phyloP scores from a whole-genome alignment of 2,797 vertebrate species.

The Antrozous pallidus region DNA sequence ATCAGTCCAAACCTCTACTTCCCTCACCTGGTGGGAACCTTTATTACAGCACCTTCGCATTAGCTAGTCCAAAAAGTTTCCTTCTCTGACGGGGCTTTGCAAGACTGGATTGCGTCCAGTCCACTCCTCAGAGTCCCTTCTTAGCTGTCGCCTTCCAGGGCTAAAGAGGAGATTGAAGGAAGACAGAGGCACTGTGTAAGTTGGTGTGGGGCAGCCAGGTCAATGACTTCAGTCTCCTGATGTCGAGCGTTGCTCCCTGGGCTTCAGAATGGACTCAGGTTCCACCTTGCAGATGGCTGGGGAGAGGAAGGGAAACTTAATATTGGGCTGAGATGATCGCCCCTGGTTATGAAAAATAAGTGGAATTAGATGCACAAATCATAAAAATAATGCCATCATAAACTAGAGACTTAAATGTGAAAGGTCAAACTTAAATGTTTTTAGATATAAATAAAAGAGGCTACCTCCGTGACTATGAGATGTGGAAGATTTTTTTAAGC shows the following conservation, averaged over 20 bases:
- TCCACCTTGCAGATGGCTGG: not conserved
- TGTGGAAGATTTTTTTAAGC: not conserved
- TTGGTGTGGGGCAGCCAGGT: not conserved
- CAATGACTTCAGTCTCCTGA: not conserved
- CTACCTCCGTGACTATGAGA: not conserved
- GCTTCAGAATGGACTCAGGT: not conserved
- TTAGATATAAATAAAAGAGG: conserved; percentile 30
- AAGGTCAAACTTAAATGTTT: conserved; percentile 32
- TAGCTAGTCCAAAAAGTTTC: not conserved
- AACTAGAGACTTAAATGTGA: conserved; percentile 7
- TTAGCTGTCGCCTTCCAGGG: not conserved
- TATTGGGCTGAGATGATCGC: not conserved
- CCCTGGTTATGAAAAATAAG: not conserved
- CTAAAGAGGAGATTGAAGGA: not conserved
- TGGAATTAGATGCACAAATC: not conserved
- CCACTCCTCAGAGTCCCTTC: not conserved
- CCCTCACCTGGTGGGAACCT: conserved; percentile 41
- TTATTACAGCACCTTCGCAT: not conserved
- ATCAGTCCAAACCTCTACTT: not conserved
- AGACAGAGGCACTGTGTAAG: not conserved
- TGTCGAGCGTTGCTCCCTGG: fast-evolving
- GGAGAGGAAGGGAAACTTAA: not conserved
- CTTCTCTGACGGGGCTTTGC: not conserved
- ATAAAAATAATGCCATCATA: conserved; percentile 34
- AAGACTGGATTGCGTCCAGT: not conserved